Base-by-base conservation (phyloP, 2,113 vertebrate species). In the Esox niger region DNA sequence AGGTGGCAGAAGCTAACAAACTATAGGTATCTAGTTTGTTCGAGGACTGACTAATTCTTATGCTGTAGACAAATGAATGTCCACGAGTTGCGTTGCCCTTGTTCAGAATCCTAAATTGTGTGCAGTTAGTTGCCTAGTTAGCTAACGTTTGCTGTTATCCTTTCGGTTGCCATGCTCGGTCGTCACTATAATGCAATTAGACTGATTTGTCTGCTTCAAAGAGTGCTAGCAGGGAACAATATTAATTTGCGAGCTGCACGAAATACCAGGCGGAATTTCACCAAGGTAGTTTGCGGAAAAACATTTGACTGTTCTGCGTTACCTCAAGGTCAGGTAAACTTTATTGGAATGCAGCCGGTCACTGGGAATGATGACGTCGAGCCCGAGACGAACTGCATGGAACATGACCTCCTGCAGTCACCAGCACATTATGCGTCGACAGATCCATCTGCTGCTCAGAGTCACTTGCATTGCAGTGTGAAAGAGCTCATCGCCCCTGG, bases 161-260 rank as follows among this genome's bases (percentile, higher is more conserved):
- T 59, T 33, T 23, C 9, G 59, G 31, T 35, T 35, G 31, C 21
- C 59, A 61, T 61, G 59, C 31, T 61, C 17, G 31, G 30, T 21
- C 30, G 20, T 33, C 59, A 35, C n/a, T 20, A 33, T 21, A 35
- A 17, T 21, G 9, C 31, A 23, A 9, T 61, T 2, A 61, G 59
- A 35, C 30, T 30, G 59, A 33, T 61, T 35, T 61, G 59, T 35
- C 23, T 21, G 59, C 30, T 61, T 20, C 30, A 23, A n/a, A 61
- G 20, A n/a, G 58, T 17, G 30, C n/a, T 33, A 1, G 58, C 17
- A n/a, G 30, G 15, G 2, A 9, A n/a, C 29, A 4, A 25, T 20
- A 21, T 33, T 17, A 8, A 4, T 32, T 29, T 21, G 20, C 29
- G 30, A 33, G 6, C 30, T 60, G 29, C 29, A 15, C 30, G 20